phyloP scores from a whole-genome alignment of 2,797 vertebrate species.

The Iguana delicatissima region DNA sequence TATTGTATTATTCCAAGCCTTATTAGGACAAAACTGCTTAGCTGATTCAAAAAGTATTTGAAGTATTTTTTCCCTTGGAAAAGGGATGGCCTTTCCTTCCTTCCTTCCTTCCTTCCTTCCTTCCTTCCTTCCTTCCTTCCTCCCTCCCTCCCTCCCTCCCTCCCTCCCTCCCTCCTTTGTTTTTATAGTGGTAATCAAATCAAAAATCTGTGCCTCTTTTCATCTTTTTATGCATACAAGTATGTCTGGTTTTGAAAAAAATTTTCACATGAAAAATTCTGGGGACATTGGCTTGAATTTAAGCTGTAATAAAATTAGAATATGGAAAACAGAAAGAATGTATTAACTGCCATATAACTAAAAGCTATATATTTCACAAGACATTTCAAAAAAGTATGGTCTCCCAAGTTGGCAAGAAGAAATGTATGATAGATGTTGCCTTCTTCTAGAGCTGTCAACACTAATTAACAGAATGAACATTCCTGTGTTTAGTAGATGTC shows the following conservation, averaged over 20 bases:
- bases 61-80: slow-evolving; percentile 66
- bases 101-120: neutral
- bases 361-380: slow-evolving; percentile 8
- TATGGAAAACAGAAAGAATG: slow-evolving; percentile 14
- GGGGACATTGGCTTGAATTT: slow-evolving; percentile 36
- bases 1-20: slow-evolving; percentile 68
- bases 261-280: slow-evolving; percentile 9
- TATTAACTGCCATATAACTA: slow-evolving; percentile 12
- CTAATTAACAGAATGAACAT: neutral
- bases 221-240: slow-evolving; percentile 61
- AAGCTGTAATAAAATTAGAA: slow-evolving; percentile 36
- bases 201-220: slow-evolving; percentile 38
- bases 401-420: neutral
- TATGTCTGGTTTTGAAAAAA: slow-evolving; percentile 55
- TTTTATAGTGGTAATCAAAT: slow-evolving; percentile 61
- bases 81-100: neutral
- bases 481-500: neutral
- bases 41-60: slow-evolving; percentile 71
- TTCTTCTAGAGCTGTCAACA: slow-evolving; percentile 5
- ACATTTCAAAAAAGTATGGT: neutral
- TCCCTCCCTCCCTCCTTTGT: neutral
- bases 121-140: neutral
- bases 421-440: neutral
- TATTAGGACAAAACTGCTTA: slow-evolving; percentile 76
- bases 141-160: no score